Conservation (phyloP, 2,888 invertebrate species). For the Acanthosepion pharaonis region DNA sequence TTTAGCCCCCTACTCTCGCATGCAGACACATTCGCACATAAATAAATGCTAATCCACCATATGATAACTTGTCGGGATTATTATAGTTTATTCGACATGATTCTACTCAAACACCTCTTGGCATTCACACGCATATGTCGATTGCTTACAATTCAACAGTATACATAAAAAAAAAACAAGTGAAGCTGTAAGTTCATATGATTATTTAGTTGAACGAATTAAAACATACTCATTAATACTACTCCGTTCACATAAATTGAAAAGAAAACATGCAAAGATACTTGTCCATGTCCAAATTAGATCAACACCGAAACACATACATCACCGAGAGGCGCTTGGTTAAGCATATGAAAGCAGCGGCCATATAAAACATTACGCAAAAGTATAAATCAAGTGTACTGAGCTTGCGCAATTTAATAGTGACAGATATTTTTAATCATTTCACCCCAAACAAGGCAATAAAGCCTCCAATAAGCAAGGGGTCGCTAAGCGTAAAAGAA, state of each 20-base stretch:
- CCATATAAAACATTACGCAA: neutral
- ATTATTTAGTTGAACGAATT: neutral
- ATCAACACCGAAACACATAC: neutral
- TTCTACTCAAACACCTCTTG: neutral
- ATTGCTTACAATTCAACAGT: too few relatives aligned
- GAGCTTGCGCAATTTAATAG: neutral
- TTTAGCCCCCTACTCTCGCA: neutral
- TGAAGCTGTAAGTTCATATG: neutral
- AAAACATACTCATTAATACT: neutral
- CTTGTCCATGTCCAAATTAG: neutral
- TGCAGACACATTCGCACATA: neutral
- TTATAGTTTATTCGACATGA: neutral
- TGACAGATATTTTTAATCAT: conserved; percentile 1
- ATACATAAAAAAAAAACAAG: too few relatives aligned
- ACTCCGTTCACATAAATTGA: neutral
- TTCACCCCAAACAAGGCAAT: too few relatives aligned
- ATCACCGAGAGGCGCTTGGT: neutral
- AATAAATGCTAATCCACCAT: neutral
- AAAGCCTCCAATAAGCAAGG: too few relatives aligned
- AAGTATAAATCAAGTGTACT: neutral
- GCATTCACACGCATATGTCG: neutral
- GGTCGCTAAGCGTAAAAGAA: too few relatives aligned
- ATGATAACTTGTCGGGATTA: neutral
- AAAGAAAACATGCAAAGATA: neutral
- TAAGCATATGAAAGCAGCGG: neutral